These are phyloP conservation scores for Mystacornis crossleyi DNA, from an alignment of 2,113 vertebrate genomes.

Conservation along the genomic window DNA sequence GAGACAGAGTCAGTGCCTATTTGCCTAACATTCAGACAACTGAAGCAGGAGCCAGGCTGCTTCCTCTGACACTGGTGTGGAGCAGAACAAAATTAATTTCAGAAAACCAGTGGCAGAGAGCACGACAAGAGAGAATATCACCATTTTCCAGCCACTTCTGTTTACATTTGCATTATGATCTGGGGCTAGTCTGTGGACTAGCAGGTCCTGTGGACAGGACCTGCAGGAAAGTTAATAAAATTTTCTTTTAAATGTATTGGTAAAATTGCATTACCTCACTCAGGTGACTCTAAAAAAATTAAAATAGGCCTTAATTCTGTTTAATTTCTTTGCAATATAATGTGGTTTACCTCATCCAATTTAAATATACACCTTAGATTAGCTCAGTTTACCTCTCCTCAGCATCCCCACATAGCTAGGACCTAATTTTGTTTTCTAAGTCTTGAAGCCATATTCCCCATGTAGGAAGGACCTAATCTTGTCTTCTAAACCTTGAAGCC, in stretches of 20 bases:
- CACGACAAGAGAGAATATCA: background rate
- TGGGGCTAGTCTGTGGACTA: background rate
- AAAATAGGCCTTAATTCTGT: background rate
- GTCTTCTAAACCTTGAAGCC: background rate
- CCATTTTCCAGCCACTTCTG: background rate
- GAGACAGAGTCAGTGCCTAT: background rate
- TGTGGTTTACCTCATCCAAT: background rate
- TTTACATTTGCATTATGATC: background rate
- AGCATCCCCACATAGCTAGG: background rate
- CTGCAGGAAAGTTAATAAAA: background rate
- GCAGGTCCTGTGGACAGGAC: background rate
- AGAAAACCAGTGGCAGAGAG: background rate
- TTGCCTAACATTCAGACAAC: background rate
- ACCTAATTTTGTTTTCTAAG: background rate
- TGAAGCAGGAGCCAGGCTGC: background rate
- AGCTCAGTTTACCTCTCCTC: background rate
- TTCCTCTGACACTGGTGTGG: background rate
- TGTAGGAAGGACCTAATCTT: background rate
- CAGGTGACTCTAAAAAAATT: background rate
- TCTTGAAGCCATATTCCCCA: background rate
- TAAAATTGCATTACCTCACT: background rate
- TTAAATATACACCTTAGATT: background rate
- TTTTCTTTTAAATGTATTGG: background rate
- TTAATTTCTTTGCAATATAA: background rate
- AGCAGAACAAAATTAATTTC: background rate